phyloP scores from a whole-genome alignment of 2,888 invertebrate species.

The Trisateles emortualis region DNA sequence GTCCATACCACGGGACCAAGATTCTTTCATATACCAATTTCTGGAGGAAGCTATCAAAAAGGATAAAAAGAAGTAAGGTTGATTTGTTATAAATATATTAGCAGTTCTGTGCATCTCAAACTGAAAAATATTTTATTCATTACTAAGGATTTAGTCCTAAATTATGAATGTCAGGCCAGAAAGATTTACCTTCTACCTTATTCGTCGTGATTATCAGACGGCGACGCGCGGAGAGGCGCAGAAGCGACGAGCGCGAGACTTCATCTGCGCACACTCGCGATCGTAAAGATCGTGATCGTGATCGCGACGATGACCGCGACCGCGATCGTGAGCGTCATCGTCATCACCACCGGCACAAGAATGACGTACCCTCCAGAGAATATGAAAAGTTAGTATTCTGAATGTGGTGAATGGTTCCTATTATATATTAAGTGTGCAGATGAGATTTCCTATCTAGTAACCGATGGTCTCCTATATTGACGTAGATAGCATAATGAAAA shows the following conservation, averaged over 20 bases:
- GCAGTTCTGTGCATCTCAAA: too few species aligned
- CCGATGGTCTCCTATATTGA: too few species aligned
- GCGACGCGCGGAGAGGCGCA: conserved; percentile 62
- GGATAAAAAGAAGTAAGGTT: conserved; percentile 75
- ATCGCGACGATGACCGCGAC: conserved; percentile 1
- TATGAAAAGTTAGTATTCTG: conserved; percentile 12
- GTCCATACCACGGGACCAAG: conserved; percentile 66
- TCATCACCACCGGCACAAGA: conserved; percentile 60
- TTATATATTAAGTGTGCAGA: background rate
- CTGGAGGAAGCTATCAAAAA: conserved; percentile 79
- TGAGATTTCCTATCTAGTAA: too few species aligned
- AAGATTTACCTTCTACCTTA: too few species aligned
- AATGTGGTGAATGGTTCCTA: background rate
- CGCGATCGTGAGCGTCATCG: conserved; percentile 41
- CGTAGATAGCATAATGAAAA: too few species aligned
- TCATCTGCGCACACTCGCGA: conserved; percentile 60
- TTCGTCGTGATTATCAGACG: conserved; percentile 53
- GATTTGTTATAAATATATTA: background rate
- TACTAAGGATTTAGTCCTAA: too few species aligned
- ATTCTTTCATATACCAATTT: conserved; percentile 76
- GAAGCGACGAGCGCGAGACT: conserved; percentile 54
- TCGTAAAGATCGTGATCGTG: conserved; percentile 38
- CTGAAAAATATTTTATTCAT: too few species aligned
- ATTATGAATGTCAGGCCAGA: too few species aligned
- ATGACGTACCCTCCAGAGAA: conserved; percentile 58